Conservation (phyloP, 2,888 invertebrate species). For the Lithophane semibrunnea region DNA sequence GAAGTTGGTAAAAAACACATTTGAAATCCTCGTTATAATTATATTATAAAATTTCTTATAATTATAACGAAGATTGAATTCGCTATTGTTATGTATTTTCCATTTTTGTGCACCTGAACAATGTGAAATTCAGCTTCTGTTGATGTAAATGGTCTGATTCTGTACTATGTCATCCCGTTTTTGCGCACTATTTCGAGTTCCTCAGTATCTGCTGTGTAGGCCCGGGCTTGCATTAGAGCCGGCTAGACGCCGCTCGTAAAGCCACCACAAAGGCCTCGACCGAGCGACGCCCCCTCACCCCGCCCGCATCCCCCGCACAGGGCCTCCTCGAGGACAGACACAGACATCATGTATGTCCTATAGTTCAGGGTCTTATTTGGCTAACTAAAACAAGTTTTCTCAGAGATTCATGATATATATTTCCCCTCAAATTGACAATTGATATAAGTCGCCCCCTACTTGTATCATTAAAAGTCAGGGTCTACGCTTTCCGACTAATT, state of each 20-base stretch:
- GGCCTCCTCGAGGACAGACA: constrained; percentile 7
- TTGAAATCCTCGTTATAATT: too few relatives aligned
- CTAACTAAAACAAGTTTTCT: constrained; percentile 4
- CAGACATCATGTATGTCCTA: constrained; percentile 18
- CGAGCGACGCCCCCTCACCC: background rate
- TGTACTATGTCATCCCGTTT: constrained; percentile 7
- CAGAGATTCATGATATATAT: too few relatives aligned
- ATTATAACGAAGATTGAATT: background rate
- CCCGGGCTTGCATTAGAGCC: constrained; percentile 23
- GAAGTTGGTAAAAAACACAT: too few relatives aligned
- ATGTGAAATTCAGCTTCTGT: background rate
- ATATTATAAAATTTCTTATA: too few relatives aligned
- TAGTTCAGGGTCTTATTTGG: constrained; percentile 13
- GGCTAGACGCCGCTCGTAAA: constrained; percentile 58
- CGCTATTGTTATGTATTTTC: background rate
- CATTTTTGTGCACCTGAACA: background rate
- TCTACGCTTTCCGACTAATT: background rate
- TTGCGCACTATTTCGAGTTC: constrained; percentile 1
- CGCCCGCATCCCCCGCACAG: background rate
- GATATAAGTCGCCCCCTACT: background rate
- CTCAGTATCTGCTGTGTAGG: background rate
- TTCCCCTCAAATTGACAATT: background rate
- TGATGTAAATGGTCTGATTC: background rate
- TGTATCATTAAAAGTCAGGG: background rate
- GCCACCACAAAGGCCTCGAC: constrained; percentile 44